These are phyloP conservation scores for Aleiodes testaceus DNA, from an alignment of 2,888 invertebrate species.

Conservation along the genomic window DNA sequence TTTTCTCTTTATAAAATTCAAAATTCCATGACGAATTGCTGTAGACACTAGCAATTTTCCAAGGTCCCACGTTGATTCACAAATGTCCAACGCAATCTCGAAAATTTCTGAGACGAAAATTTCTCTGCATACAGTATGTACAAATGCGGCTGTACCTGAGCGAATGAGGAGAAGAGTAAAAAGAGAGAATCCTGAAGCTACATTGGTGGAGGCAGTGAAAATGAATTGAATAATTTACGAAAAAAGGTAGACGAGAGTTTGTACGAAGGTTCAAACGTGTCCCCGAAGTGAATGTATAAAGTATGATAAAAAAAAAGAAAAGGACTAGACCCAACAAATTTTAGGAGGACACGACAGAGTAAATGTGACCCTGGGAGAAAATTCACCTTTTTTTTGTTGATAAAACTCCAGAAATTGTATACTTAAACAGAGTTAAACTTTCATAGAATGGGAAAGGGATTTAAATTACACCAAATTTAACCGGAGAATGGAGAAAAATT, in stretches of 20 bases:
- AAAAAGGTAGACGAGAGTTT: constrained; percentile 15
- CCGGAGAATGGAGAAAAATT: not conserved
- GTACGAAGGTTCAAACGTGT: constrained; percentile 30
- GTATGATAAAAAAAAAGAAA: not conserved
- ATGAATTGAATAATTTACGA: constrained; percentile 62
- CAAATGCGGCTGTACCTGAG: constrained; percentile 6
- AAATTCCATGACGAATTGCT: constrained; percentile 1
- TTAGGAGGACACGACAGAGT: constrained; percentile 19
- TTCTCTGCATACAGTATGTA: not conserved
- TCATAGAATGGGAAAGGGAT: constrained; percentile 3
- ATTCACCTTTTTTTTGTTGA: not conserved
- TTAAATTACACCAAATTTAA: not conserved
- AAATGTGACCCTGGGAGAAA: constrained; percentile 34
- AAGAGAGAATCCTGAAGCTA: constrained; percentile 25
- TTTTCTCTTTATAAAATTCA: not conserved
- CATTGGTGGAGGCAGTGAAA: constrained; percentile 50
- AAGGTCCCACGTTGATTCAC: constrained; percentile 2
- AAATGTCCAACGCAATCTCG: constrained; percentile 7
- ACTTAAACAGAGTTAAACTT: constrained; percentile 23
- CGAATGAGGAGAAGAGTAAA: constrained; percentile 27
- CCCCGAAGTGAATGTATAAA: constrained; percentile 20
- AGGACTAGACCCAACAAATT: constrained; percentile 30
- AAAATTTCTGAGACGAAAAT: constrained; percentile 12
- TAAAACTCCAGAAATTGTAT: constrained; percentile 16
- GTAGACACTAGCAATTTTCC: not conserved